Conservation (phyloP, 2,113 vertebrate species). For the Ammodytes marinus region DNA sequence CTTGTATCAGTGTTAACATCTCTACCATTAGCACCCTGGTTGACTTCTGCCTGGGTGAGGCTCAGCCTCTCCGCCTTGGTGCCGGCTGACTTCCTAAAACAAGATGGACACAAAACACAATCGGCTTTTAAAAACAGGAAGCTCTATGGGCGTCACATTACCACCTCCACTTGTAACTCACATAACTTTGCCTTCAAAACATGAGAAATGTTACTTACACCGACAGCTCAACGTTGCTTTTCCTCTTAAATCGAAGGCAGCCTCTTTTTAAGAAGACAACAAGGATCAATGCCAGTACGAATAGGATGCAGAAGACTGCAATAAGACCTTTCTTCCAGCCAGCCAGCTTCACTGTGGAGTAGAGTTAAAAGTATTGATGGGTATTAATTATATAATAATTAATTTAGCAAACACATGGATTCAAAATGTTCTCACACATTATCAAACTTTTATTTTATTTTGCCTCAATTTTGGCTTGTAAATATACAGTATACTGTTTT, state of each 20-base stretch:
- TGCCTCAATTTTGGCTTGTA: background rate
- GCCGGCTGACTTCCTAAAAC: conserved; percentile 78
- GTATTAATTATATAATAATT: background rate
- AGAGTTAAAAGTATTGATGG: background rate
- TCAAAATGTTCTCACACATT: background rate
- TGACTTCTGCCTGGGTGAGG: conserved; percentile 78
- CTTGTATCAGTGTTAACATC: background rate
- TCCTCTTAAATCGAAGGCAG: conserved; percentile 54
- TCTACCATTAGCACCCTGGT: conserved; percentile 76
- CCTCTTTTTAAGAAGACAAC: conserved; percentile 66
- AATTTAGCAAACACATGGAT: background rate
- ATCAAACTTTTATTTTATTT: background rate
- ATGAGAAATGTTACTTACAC: conserved; percentile 75
- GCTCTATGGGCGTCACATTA: background rate
- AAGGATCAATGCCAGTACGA: conserved; percentile 65
- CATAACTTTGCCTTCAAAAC: background rate
- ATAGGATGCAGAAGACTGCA: conserved; percentile 65
- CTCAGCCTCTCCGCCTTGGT: conserved; percentile 80
- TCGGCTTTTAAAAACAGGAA: conserved; percentile 56
- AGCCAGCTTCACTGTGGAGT: conserved; percentile 79
- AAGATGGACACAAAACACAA: conserved; percentile 46
- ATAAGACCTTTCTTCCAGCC: conserved; percentile 83
- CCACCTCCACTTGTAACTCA: background rate
- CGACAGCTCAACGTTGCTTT: conserved; percentile 64
- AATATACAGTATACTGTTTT: background rate